Conservation (phyloP, 2,888 invertebrate genomes). For the Drosophila acutilabella region DNA sequence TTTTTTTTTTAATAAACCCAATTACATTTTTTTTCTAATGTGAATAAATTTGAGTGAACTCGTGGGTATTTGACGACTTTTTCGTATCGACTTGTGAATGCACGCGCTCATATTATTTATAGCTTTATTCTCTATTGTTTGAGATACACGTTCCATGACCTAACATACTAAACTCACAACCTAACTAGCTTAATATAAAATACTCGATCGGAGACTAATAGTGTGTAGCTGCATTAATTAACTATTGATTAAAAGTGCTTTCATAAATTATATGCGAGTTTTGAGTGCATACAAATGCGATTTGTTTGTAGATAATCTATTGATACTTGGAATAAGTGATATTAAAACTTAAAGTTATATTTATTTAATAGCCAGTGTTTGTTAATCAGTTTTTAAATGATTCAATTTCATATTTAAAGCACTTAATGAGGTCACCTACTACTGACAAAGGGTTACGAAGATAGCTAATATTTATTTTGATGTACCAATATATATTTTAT, state of each 20-base stretch:
- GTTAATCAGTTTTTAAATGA: too few relatives aligned
- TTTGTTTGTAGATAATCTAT: background rate
- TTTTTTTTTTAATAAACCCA: conserved; percentile 44
- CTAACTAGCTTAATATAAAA: conserved; percentile 21
- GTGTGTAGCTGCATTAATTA: conserved; percentile 5
- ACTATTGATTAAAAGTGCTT: background rate
- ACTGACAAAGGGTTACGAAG: too few relatives aligned
- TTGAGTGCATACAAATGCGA: background rate
- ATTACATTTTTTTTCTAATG: conserved; percentile 27
- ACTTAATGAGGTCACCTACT: too few relatives aligned
- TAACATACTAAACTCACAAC: conserved; percentile 58
- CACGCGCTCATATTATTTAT: conserved; percentile 60
- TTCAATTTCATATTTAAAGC: too few relatives aligned
- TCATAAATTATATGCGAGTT: background rate
- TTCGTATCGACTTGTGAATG: conserved; percentile 40
- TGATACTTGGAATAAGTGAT: too few relatives aligned
- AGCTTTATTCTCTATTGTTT: conserved; percentile 65
- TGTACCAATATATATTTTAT: too few relatives aligned
- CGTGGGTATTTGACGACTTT: conserved; percentile 13
- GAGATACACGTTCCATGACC: conserved; percentile 63
- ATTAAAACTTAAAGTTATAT: too few relatives aligned
- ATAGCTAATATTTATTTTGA: too few relatives aligned
- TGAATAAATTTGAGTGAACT: conserved; percentile 33
- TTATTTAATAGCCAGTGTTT: too few relatives aligned
- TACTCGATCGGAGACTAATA: conserved; percentile 9